A percentile compares a stretch with the other conserved stretches of the same genome.
phyloP scores from a whole-genome alignment of 2,797 vertebrate genomes.

The Clangula hyemalis region DNA sequence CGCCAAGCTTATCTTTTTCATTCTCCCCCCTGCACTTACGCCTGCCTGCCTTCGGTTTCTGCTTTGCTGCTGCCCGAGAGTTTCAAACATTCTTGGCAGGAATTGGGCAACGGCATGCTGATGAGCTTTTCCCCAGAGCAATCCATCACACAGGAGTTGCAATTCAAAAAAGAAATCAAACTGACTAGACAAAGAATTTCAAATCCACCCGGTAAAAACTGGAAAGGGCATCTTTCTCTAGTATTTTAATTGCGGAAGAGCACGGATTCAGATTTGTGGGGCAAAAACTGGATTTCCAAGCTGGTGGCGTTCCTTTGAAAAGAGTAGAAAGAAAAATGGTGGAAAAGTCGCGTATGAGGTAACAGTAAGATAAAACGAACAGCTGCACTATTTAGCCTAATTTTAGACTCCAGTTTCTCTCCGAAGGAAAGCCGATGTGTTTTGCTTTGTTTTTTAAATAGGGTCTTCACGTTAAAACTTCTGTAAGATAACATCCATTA shows the following conservation, averaged over 20 bases:
- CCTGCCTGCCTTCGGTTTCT: not conserved
- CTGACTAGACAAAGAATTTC: not conserved
- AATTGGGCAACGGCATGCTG: not conserved
- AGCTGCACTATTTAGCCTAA: not conserved
- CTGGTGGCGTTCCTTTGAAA: not conserved
- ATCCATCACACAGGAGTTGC: conserved; percentile 13
- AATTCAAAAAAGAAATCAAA: not conserved
- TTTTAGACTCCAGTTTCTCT: conserved; percentile 4
- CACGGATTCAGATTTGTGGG: not conserved
- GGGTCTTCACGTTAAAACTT: not conserved
- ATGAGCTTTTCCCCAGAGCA: conserved; percentile 29
- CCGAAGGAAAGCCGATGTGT: not conserved
- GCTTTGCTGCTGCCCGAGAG: conserved; percentile 20
- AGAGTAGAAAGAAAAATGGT: not conserved
- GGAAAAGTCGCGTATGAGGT: not conserved
- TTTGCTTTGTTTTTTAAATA: not conserved
- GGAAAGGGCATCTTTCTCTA: conserved; percentile 26
- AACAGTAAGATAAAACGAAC: not conserved
- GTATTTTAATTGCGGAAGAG: not conserved
- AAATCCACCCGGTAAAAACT: not conserved
- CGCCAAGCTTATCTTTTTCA: not conserved
- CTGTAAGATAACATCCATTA: not conserved
- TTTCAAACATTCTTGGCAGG: conserved; percentile 48
- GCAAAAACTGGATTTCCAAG: not conserved
- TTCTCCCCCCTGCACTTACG: accelerated